These are phyloP conservation scores for Nestor notabilis DNA, from an alignment of 2,113 vertebrate species.

Conservation along the genomic window DNA sequence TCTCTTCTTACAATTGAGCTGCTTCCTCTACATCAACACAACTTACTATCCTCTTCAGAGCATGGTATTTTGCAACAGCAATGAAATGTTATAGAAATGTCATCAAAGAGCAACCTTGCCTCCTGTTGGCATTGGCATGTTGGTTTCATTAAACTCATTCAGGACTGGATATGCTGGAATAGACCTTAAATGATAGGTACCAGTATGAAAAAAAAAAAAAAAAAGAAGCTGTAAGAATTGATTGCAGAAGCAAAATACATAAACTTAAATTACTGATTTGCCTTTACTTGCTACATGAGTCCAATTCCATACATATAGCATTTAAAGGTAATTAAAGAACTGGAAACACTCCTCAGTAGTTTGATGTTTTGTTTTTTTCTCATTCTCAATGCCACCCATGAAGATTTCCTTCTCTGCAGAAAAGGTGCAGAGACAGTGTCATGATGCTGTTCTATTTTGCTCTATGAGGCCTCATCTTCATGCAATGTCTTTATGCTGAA, in stretches of 20 bases:
- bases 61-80: background rate
- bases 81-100: background rate
- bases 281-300: background rate
- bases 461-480: background rate
- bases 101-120: background rate
- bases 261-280: background rate
- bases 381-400: background rate
- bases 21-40: background rate
- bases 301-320: background rate
- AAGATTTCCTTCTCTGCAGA: background rate
- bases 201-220: background rate
- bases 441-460: background rate
- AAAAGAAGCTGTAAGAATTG: background rate
- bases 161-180: background rate
- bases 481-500: background rate
- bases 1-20: background rate
- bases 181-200: background rate
- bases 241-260: background rate
- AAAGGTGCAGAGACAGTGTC: background rate
- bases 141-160: background rate
- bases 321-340: background rate
- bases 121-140: background rate
- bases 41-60: background rate
- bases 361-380: background rate
- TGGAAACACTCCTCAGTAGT: fast-evolving